phyloP scores from a whole-genome alignment of 1,140 invertebrate genomes.

The Orussus abietinus region DNA sequence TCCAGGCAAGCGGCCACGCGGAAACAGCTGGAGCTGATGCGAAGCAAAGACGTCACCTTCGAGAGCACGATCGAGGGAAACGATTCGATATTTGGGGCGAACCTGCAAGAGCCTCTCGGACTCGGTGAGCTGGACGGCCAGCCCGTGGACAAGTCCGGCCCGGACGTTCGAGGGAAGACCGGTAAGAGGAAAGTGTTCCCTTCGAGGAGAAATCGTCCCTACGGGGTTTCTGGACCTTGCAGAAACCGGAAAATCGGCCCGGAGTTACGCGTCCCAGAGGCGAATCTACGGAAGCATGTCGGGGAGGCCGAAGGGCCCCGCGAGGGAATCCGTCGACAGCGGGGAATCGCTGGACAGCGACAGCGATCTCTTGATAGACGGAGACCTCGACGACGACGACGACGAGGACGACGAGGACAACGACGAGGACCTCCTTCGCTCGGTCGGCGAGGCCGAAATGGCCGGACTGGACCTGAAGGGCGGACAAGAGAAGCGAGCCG shows the following conservation, averaged over 20 bases:
- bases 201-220: not conserved
- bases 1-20: conserved; percentile 51
- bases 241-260: conserved; percentile 36
- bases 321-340: conserved; percentile 44
- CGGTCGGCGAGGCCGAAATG: conserved; percentile 24
- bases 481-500: conserved; percentile 37
- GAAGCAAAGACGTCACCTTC: conserved; percentile 47
- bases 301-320: conserved; percentile 40
- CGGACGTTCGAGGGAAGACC: conserved; percentile 21
- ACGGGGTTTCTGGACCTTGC: conserved; percentile 1
- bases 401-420: conserved; percentile 46
- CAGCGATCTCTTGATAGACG: conserved; percentile 54
- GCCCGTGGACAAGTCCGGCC: conserved; percentile 30
- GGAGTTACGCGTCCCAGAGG: conserved; percentile 34
- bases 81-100: conserved; percentile 43
- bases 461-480: conserved; percentile 37
- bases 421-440: conserved; percentile 38
- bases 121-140: conserved; percentile 32
- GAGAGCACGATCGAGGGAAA: conserved; percentile 48
- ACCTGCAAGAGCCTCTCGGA: conserved; percentile 35
- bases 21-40: conserved; percentile 53
- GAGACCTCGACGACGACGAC: conserved; percentile 48
- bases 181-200: conserved; percentile 17
- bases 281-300: conserved; percentile 57
- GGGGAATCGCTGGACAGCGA: conserved; percentile 51